Evolutionary conservation across 2,888 invertebrate species (phyloP), one percentile per base, ranked within the genome.

Genomic region (Philopedon plagiatum): DNA sequence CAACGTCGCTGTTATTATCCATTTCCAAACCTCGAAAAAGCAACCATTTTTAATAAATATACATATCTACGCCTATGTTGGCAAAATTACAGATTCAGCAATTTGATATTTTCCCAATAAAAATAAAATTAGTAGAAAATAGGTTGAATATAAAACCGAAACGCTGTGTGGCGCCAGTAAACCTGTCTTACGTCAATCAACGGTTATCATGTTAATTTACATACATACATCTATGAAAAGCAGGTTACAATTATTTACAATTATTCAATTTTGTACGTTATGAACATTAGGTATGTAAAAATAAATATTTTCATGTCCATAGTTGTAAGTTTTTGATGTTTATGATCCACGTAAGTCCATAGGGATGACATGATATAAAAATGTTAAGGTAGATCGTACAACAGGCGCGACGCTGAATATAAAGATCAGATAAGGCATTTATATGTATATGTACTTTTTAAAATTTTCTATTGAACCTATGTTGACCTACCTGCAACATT

Each of bases 121-220:
- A 21, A 54, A 63, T 54, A 63, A 63, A 63, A 54, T 63, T 37
- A 63, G 11, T 34, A 62, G 62, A 34, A 62, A 62, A 62, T 63
- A 51, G 54, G 39, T 37, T 54, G 54, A 63, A 49, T 23, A 39
- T 60, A 58, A 67, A 60, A 18, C 41, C 60, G 18, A 67, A 67
- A 67, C 49, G 60, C 37, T n/a, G n/a, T 15, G n/a, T 26, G 67
- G 67, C 67, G 67, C 67, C 67, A 37, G 49, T 26, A 23, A 49
- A 67, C 60, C 32, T 58, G 60, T 19, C 51, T 67, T 67, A 51
- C 60, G 67, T 67, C 67, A 67, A 51, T 67, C 67, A 67, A 26
- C 29, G 51, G 39, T 51, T 63, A 63, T 51, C 58, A 49, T 51
- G 41, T 67, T 51, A 67, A 67, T 67, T 60, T 67, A 57, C 39